Percentiles rank a stretch among this genome's conserved stretches.
phyloP scores from a whole-genome alignment of 2,888 invertebrate genomes.

The Trachelus tabidus region DNA sequence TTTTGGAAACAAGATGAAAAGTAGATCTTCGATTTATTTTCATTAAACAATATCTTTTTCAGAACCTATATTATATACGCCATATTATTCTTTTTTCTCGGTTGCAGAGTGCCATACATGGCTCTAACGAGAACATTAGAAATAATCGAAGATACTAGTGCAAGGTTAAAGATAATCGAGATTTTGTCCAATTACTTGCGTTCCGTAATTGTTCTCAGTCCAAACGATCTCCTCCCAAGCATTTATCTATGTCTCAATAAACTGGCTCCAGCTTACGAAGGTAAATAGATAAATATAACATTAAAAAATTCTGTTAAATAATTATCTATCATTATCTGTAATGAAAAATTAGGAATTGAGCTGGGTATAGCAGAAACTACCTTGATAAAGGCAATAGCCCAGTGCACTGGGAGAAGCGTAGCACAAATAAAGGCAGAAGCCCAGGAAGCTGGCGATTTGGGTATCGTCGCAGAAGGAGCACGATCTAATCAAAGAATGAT shows the following conservation, averaged over 20 bases:
- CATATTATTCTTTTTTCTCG: conserved; percentile 17
- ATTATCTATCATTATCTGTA: background rate
- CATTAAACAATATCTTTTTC: background rate
- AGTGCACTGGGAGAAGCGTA: conserved; percentile 86
- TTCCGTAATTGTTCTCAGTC: conserved; percentile 88
- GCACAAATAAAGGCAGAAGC: conserved; percentile 84
- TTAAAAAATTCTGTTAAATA: background rate
- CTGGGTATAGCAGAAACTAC: conserved; percentile 95
- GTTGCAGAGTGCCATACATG: conserved; percentile 87
- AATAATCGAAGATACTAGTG: conserved; percentile 86
- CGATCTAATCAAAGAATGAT: conserved; percentile 88
- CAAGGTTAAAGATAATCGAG: conserved; percentile 91
- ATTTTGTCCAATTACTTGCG: conserved; percentile 91
- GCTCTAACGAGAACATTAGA: conserved; percentile 92
- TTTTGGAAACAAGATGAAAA: conserved; percentile 81
- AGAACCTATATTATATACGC: background rate
- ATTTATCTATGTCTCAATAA: conserved; percentile 96
- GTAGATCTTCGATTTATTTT: conserved; percentile 63
- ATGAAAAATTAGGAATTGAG: conserved; percentile 71
- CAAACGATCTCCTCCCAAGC: conserved; percentile 89
- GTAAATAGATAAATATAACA: conserved; percentile 62
- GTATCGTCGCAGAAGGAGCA: conserved; percentile 88
- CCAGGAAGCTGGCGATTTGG: conserved; percentile 86
- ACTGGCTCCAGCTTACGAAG: conserved; percentile 95
- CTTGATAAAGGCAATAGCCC: conserved; percentile 93